Base-by-base conservation (phyloP, 2,888 invertebrate genomes). In the Sphecodes monilicornis region DNA sequence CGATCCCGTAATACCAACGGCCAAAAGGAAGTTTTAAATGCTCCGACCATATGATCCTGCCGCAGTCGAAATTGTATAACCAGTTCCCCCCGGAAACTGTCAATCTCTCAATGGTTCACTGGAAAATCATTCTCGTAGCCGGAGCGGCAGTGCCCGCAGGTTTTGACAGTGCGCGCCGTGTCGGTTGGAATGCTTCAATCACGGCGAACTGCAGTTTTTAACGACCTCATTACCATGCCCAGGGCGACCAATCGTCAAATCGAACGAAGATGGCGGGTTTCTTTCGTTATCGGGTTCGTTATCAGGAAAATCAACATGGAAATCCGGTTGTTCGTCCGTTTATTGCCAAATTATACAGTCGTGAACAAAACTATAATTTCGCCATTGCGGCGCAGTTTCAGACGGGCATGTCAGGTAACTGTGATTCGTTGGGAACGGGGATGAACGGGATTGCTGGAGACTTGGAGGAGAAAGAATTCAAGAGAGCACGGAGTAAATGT, bases 271-370 rank as follows among this genome's bases (percentile, higher is more conserved):
- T 78, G 83, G 85, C 57, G 84, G 77, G 36, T 73, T 50, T 22
- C 46, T 32, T 71, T 43, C 29, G 70, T 70, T 46, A 70, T 70
- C 68, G 57, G 46, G 36, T 70, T 46, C 72, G 80, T 75, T 54
- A 77, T 46, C 54, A 77, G 57, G 18, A 81, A 87, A 88, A 87
- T 87, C 85, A 85, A 87, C 90, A 87, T 85, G 78, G 68, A 78
- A 84, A 82, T 82, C 85, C 57, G 84, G 57, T 66, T 83, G 76
- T 71, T 85, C 80, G 78, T 68, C 22, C 84, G 83, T 82, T 90
- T 89, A 90, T 90, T 80, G 90, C 89, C 54, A 64, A 88, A 90
- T 90, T 90, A 90, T 90, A 90, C 90, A 72, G 79, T 68, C 87
- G 87, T 32, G 89, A 79, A 82, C 89, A 84, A 85, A 87, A 87